Evolutionary conservation across 2,888 invertebrate genomes (phyloP), one percentile per base, ranked within the genome.

Genomic region (Hirtodrosophila trivittata): DNA sequence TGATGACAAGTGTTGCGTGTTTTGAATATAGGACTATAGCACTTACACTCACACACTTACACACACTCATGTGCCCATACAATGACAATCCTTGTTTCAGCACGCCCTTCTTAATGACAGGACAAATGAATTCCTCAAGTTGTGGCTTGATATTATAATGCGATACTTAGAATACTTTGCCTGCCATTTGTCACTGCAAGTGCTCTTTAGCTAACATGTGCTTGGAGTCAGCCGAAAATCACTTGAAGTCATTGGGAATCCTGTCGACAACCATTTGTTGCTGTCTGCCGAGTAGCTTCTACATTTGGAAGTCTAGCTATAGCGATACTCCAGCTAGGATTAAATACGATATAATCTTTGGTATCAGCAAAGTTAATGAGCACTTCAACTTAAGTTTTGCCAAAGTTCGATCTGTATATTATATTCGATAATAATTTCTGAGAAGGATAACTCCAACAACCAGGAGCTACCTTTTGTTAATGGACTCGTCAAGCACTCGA

Each of bases 1-100:
- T 72, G 86, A 84, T 86, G 82, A 83, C 86, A 83, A 83, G 82
- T 83, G 82, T 84, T 84, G 86, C 82, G 86, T 73, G 84, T 77
- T 82, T 84, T 82, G 86, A 82, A 82, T 82, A 84, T 65, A 80
- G 71, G 63, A 75, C 69, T 55, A 56, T 64, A 16, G 26, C 37
- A 65, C 74, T 60, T 47, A 49, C 42, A 54, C 47, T 41, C 30
- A 35, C 6, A 51, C 55, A 51, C 55, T 42, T 49, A 46, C 51
- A 25, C 41, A 49, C 39, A 43, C 43, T 10, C 37, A 37, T 46
- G 30, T 47, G 8, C 18, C 13, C 30, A 41, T 32, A 32, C 9
- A 32, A 21, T 21, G 5, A 33, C 52, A 52, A 52, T 52, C 32
- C 30, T 33, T 42, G 54, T 56, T 56, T 21, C 16, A 54, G 62